Conservation (phyloP, 92 coral and sea anemone genomes). For the Virgularia gustaviana region DNA sequence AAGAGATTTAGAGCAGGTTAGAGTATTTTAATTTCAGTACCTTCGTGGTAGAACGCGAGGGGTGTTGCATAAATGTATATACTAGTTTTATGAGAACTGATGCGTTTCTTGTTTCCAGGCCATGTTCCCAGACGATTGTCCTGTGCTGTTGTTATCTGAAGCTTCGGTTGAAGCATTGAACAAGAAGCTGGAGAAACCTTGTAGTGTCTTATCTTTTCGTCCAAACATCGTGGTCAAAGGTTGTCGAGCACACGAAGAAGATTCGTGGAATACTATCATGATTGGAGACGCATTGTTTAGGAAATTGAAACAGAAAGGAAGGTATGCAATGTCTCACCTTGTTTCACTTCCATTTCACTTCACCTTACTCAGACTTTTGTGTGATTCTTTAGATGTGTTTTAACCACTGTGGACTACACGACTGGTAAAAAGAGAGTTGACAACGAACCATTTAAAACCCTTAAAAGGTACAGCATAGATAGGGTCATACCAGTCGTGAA, state of each 20-base stretch:
- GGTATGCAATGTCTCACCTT: conserved; percentile 64
- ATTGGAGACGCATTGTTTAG: conserved; percentile 73
- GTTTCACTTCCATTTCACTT: too few relatives aligned
- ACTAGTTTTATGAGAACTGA: too few relatives aligned
- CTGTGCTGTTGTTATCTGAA: conserved; percentile 59
- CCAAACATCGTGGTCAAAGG: conserved; percentile 74
- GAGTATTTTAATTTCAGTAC: not conserved
- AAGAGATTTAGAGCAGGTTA: too few relatives aligned
- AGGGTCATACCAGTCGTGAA: too few relatives aligned
- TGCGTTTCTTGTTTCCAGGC: conserved; percentile 18
- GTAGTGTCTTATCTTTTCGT: conserved; percentile 67
- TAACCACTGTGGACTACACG: conserved; percentile 41
- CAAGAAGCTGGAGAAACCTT: conserved; percentile 47
- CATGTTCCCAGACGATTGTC: conserved; percentile 54
- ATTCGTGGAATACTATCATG: conserved; percentile 46
- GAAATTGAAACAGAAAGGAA: conserved; percentile 52
- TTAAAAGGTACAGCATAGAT: conserved; percentile 27
- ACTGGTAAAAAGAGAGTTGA: conserved; percentile 36
- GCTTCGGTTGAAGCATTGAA: conserved; percentile 66
- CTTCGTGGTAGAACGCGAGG: not conserved
- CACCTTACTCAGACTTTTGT: not conserved
- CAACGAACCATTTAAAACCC: conserved; percentile 39
- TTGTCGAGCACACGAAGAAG: conserved; percentile 72
- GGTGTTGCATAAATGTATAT: too few relatives aligned
- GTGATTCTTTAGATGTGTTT: conserved; percentile 12